Evolutionary conservation across 2,113 vertebrate genomes (phyloP), one percentile per base, ranked within the genome.

Genomic region (Labeo catla): DNA sequence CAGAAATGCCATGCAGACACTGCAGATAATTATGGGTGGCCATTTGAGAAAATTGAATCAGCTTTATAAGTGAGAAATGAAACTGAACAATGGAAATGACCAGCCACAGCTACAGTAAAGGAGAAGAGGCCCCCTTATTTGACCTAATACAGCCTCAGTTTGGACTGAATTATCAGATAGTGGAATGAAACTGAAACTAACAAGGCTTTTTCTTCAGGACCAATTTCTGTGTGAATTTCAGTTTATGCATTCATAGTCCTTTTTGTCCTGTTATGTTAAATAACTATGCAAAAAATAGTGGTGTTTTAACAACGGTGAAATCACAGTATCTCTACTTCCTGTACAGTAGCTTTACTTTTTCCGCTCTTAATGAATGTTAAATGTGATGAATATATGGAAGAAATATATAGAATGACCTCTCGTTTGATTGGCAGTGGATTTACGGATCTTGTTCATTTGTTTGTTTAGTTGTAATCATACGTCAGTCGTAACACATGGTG

Each of bases 11-110:
- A 12, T 45, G 57, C 86, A 85, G 80, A 86, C 84, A 86, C 45
- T 43, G 76, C 87, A 84, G 73, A 87, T 90, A 85, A 89, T 89
- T 84, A 89, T 78, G 81, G 86, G 81, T 87, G 78, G 81, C 78
- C 57, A 66, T 89, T 86, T 74, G 82, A 83, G 83, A 84, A 89
- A 89, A 86, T 83, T 86, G 82, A 90, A 88, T 88, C 68, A 47
- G 72, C 50, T 77, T 85, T 61, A 70, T 73, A 78, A 81, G 72
- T 84, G 61, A 36, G 74, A 85, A 84, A 68, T 52, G 61, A 68
- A 86, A 80, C 81, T 68, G 73, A 84, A 86, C 68, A 84, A 68
- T 66, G 28, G 39, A 34, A 68, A 74, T 86, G 80, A 76, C 63
- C 49, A 76, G 77, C 61, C 76, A 63, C 34, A 54, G 61, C 28